Percentiles rank a stretch among this genome's conserved stretches.
Conservation (phyloP, 2,797 vertebrate genomes). For the Pangasius krempfi region DNA sequence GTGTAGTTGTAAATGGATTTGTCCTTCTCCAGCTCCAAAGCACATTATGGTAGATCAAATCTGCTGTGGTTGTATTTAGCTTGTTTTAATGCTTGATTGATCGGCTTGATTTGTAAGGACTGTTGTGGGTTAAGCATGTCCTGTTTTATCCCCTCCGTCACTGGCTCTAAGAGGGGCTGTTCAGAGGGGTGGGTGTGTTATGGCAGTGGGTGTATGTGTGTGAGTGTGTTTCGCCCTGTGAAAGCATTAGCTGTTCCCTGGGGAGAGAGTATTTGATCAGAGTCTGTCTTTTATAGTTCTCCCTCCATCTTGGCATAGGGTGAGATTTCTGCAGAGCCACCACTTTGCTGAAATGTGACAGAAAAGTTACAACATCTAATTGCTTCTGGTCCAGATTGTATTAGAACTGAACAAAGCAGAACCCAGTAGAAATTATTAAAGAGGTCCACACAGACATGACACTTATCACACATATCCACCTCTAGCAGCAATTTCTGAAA, state of each 20-base stretch:
- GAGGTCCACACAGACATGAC: slow-evolving; percentile 41
- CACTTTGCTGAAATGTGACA: slow-evolving; percentile 17
- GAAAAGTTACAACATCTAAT: slow-evolving; percentile 42
- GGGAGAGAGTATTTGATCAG: slow-evolving; percentile 55
- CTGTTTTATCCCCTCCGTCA: slow-evolving; percentile 40
- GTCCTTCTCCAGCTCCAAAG: slow-evolving; percentile 11
- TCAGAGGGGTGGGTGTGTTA: slow-evolving; percentile 48
- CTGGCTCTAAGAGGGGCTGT: slow-evolving; percentile 29
- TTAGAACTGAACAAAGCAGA: slow-evolving; percentile 17
- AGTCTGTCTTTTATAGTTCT: slow-evolving; percentile 31
- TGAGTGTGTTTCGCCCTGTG: slow-evolving; percentile 45
- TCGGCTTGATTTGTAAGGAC: slow-evolving; percentile 34
- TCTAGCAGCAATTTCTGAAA: slow-evolving; percentile 27
- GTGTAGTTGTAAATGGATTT: slow-evolving; percentile 20
- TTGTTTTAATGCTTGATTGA: slow-evolving; percentile 33
- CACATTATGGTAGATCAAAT: slow-evolving; percentile 18
- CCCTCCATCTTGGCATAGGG: slow-evolving; percentile 37
- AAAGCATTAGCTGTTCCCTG: slow-evolving; percentile 53
- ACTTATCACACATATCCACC: slow-evolving; percentile 22
- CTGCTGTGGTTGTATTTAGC: slow-evolving; percentile 42
- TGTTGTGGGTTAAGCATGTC: slow-evolving; percentile 24
- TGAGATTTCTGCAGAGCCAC: slow-evolving; percentile 35
- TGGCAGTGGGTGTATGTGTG: slow-evolving; percentile 31
- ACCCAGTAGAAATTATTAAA: slow-evolving; percentile 44
- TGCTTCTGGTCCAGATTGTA: slow-evolving; percentile 30